phyloP scores from a whole-genome alignment of 2,113 vertebrate species.

The Zosterops japonicus region DNA sequence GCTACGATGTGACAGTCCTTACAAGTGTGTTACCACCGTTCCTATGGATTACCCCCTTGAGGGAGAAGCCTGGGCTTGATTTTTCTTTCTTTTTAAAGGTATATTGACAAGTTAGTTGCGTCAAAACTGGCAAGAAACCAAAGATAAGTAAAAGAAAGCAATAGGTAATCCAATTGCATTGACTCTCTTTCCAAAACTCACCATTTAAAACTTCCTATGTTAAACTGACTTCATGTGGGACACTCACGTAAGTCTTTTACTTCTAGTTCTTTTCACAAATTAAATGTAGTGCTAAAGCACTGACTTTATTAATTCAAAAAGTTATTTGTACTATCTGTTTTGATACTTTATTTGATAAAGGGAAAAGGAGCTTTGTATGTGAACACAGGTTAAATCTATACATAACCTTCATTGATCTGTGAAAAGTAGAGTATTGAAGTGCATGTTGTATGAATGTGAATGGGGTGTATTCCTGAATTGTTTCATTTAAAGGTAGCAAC shows the following conservation, averaged over 20 bases:
- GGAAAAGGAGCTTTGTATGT: not conserved
- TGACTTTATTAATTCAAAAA: not conserved
- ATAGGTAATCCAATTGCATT: accelerated
- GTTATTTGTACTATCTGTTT: not conserved
- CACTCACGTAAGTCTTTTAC: not conserved
- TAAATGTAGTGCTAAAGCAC: not conserved
- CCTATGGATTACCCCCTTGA: accelerated
- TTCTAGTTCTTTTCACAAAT: not conserved
- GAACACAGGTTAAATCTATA: not conserved
- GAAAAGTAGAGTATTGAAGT: not conserved
- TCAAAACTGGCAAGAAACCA: not conserved
- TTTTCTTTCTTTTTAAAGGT: not conserved
- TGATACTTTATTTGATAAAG: not conserved
- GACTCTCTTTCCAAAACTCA: not conserved
- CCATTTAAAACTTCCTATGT: not conserved
- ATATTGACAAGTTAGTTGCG: not conserved
- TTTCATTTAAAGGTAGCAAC: not conserved
- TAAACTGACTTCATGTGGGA: not conserved
- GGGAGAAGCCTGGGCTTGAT: not conserved
- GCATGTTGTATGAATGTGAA: accelerated
- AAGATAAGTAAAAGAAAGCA: not conserved
- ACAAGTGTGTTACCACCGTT: not conserved
- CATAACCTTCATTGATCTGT: accelerated
- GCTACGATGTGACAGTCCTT: accelerated
- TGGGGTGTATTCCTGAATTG: not conserved